Percentiles rank a stretch among this genome's conserved stretches.
Conservation (phyloP, 2,113 vertebrate species). For the Rhombomys opimus region DNA sequence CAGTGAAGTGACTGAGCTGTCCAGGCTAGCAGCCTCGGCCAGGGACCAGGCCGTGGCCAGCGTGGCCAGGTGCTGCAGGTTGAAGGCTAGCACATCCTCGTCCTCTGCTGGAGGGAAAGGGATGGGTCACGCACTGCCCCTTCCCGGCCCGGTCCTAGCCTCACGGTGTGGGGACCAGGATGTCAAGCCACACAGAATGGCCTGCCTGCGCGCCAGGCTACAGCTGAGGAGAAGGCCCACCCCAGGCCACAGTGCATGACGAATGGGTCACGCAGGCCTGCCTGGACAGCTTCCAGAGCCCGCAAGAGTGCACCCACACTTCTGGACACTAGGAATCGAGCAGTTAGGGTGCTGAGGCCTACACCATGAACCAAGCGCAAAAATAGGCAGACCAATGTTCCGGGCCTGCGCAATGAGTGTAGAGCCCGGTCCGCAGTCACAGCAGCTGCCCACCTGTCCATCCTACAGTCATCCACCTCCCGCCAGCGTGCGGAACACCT, state of each 20-base stretch:
- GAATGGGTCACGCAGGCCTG: background rate
- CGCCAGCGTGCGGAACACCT: background rate
- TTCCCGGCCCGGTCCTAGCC: background rate
- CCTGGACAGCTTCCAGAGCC: background rate
- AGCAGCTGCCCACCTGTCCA: background rate
- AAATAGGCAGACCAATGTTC: background rate
- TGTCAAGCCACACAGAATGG: background rate
- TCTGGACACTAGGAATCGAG: background rate
- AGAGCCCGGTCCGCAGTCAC: background rate
- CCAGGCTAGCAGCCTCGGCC: slow-evolving; percentile 86
- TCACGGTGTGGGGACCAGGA: background rate
- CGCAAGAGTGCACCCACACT: background rate
- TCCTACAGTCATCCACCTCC: background rate
- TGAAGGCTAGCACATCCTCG: slow-evolving; percentile 92
- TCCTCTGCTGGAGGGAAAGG: slow-evolving; percentile 82
- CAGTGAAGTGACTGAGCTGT: slow-evolving; percentile 69
- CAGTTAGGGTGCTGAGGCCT: too few relatives aligned
- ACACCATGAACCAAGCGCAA: background rate
- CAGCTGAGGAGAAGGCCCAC: background rate
- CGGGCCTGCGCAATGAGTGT: background rate
- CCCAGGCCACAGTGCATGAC: background rate
- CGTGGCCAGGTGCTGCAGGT: slow-evolving; percentile 95
- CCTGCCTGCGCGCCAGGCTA: background rate
- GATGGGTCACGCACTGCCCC: rapidly evolving
- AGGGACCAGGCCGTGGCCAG: slow-evolving; percentile 94